Percentiles rank a stretch among this genome's conserved stretches.
Conservation (phyloP, 2,797 vertebrate genomes). For the Oceanodroma leucorhoa region DNA sequence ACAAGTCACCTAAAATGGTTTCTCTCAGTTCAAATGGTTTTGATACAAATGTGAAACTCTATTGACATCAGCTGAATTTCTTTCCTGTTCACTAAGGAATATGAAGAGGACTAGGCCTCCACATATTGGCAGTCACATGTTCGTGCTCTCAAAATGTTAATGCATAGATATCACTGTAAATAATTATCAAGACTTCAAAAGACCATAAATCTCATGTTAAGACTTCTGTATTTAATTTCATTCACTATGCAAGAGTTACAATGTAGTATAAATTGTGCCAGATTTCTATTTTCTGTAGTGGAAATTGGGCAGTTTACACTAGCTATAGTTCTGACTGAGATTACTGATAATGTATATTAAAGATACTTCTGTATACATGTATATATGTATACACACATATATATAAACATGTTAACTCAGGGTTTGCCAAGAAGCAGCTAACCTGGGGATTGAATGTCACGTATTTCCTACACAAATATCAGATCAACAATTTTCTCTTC, state of each 20-base stretch:
- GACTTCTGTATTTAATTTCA: neutral
- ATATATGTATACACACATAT: neutral
- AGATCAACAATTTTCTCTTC: neutral
- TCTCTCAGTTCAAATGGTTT: neutral
- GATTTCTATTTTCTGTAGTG: neutral
- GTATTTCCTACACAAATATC: neutral
- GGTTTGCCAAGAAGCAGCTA: neutral
- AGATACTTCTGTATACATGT: neutral
- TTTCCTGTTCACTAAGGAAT: neutral
- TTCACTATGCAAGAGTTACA: neutral
- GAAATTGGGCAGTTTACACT: neutral
- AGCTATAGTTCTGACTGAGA: neutral
- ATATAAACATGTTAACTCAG: too few species aligned
- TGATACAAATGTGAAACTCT: neutral
- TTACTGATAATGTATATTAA: neutral
- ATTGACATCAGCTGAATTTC: neutral
- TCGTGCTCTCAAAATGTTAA: neutral
- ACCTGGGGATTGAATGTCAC: neutral
- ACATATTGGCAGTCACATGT: neutral
- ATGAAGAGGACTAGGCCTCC: neutral
- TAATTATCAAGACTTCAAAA: neutral
- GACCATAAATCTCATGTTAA: neutral
- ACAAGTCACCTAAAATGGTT: fast-evolving
- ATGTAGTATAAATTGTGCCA: fast-evolving
- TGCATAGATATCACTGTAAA: neutral